These are phyloP conservation scores for Ormyrus labotus DNA, from an alignment of 2,888 invertebrate species.

Conservation along the genomic window DNA sequence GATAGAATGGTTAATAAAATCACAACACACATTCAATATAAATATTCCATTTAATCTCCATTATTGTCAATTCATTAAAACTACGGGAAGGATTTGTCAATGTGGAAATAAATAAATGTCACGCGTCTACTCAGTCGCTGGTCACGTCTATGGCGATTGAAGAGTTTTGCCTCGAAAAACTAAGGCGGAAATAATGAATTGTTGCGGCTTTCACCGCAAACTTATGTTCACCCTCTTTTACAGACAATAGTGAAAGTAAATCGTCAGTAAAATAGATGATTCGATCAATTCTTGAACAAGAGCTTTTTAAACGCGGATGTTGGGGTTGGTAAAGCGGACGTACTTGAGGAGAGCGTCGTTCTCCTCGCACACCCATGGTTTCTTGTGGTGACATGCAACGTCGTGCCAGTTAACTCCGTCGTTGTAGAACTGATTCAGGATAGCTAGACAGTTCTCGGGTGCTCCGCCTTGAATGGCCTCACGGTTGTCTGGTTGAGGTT, in stretches of 20 bases:
- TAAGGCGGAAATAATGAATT: slow-evolving; percentile 25
- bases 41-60: slow-evolving; percentile 56
- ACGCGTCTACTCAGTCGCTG: slow-evolving; percentile 70
- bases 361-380: slow-evolving; percentile 92
- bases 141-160: slow-evolving; percentile 56
- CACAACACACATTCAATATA: slow-evolving; percentile 57
- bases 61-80: slow-evolving; percentile 42
- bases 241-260: neutral
- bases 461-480: slow-evolving; percentile 90
- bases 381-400: slow-evolving; percentile 93
- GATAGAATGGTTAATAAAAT: slow-evolving; percentile 49
- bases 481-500: slow-evolving; percentile 92
- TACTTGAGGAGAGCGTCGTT: slow-evolving; percentile 91
- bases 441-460: slow-evolving; percentile 89
- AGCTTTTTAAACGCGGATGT: slow-evolving; percentile 81
- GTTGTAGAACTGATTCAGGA: slow-evolving; percentile 93
- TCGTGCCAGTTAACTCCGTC: slow-evolving; percentile 94
- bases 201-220: slow-evolving; percentile 17
- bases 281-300: neutral
- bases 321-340: slow-evolving; percentile 88
- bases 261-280: slow-evolving; percentile 13
- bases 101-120: slow-evolving; percentile 52
- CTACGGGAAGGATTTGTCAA: slow-evolving; percentile 40
- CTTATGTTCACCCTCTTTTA: neutral
- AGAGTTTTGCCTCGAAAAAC: slow-evolving; percentile 42